Base-by-base conservation (phyloP, 2,113 vertebrate species). In the Chloropsis cyanopogon region DNA sequence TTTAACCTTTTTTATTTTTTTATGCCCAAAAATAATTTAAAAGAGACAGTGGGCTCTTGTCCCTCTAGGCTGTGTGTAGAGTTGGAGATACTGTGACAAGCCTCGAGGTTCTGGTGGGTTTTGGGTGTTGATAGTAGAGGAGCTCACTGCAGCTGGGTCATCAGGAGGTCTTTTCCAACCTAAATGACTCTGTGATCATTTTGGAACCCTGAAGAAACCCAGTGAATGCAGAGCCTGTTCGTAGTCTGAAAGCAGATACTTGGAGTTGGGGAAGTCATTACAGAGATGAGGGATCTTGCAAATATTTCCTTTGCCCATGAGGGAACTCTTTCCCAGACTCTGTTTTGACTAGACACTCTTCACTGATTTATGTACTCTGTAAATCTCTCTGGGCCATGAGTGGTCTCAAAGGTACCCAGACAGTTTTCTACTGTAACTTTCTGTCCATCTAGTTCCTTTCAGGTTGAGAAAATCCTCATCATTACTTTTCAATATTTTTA, bases 341-440 rank as follows among this genome's bases (percentile, higher is more conserved):
- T 85, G 26, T 71, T 94, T 83, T 92, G 56, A 53, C 60, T 42
- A 75, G 69, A 75, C 47, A 17, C 11, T 68, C 68, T 92, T 84
- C 20, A 44, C 23, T 92, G 71, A 41, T 90, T 73, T 82, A 85
- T 46, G 64, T 64, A 37, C 42, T 70, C 24, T 57, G n/a, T 61
- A 65, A 82, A 85, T 42, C 22, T 60, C 47, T 49, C 78, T 60
- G 82, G 41, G 31, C n/a, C 37, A 7, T 64, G 41, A 56, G 12
- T 33, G 18, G 14, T 86, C 56, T 88, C 52, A 66, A 86, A 91
- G 35, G 52, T 49, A 86, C 12, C 14, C 52, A 69, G n/a, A 61
- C 5, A 83, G 17, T 53, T 82, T 93, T 72, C 37, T 88, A 6
- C 14, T 41, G 52, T 52, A 59, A 24, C 54, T 90, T 85, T 64